These are phyloP conservation scores for Ephialtes manifestator DNA, from an alignment of 2,888 invertebrate species.

Conservation along the genomic window DNA sequence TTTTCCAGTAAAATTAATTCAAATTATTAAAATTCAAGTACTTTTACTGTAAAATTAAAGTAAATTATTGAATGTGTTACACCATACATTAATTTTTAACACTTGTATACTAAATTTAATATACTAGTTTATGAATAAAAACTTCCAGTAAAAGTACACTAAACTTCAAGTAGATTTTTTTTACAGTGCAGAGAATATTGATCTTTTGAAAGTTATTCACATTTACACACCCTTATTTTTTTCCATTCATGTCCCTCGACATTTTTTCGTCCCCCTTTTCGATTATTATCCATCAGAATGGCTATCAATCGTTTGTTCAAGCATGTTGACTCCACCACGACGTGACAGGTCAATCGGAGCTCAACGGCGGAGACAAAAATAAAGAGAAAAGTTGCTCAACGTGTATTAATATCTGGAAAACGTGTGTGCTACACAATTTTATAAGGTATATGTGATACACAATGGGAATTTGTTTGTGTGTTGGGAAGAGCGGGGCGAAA, in stretches of 20 bases:
- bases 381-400: neutral
- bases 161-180: too few species aligned
- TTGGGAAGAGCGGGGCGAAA: too few species aligned
- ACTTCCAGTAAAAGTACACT: too few species aligned
- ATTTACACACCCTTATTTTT: neutral
- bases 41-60: too few species aligned
- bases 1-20: too few species aligned
- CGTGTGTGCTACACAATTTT: neutral
- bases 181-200: too few species aligned
- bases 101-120: too few species aligned
- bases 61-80: too few species aligned
- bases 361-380: neutral
- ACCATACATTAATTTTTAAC: too few species aligned
- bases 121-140: too few species aligned
- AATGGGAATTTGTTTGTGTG: too few species aligned
- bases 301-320: constrained; percentile 13
- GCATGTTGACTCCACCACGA: neutral
- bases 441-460: neutral
- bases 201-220: neutral
- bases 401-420: neutral
- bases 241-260: neutral
- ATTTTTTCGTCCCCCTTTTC: neutral
- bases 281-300: constrained; percentile 2
- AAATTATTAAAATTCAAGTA: too few species aligned
- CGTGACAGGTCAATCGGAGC: constrained; percentile 8